Evolutionary conservation across 2,888 invertebrate genomes (phyloP), one percentile per base, ranked within the genome.

Genomic region (Atherix ibis): DNA sequence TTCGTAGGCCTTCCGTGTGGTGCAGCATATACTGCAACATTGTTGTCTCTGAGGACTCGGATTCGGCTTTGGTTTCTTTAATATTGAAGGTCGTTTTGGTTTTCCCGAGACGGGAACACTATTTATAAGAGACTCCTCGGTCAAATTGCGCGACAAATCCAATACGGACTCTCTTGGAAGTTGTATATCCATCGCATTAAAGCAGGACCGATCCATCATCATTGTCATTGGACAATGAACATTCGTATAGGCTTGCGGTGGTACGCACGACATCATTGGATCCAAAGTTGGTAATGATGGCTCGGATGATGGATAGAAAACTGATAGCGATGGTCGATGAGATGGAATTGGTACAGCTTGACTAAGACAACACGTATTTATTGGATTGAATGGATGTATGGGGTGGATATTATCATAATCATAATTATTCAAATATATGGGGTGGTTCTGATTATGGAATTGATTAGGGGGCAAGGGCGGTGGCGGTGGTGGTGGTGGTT

Each of bases 221-320:
- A 33, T 53, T 51, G 12, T 37, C 33, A 13, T 9, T 13, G 32
- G 18, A 32, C 27, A 6, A 18, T n/a, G 14, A 8, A 19, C 12
- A 32, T 10, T 18, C 18, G 26, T 16, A 32, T 27, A 32, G 16
- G 27, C 27, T 18, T 13, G 19, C 10, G 30, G 26, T 13, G 26
- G 22, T 10, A 22, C 6, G 6, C 6, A 10, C 22, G 22, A 10
- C 6, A 22, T 6, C 22, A 8, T 6, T 8, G 22, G 22, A 45
- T 59, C 56, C 46, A 56, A 44, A 43, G 56, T 49, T 44, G 54
- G 53, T 44, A 57, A 48, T 46, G 56, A 54, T 25, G 57, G 55
- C 39, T 58, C 58, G 36, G 58, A 58, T 18, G 45, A 50, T 34
- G 57, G 56, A 39, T 54, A 52, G 38, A 51, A 58, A 47, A 54